Conservation (phyloP, 2,113 vertebrate species). For the Trinectes maculatus region DNA sequence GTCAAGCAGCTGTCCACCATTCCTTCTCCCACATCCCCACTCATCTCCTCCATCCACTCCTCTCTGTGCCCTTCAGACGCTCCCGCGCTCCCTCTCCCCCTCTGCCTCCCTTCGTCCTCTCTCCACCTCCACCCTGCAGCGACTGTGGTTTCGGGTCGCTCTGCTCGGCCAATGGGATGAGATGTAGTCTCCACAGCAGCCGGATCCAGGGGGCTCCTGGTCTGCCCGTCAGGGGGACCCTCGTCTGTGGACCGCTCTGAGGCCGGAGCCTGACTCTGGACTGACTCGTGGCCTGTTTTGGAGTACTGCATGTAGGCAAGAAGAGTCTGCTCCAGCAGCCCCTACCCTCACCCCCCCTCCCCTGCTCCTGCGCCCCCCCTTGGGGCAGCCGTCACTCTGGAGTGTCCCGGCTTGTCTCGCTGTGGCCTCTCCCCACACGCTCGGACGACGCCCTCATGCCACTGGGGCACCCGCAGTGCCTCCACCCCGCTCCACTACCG, state of each 20-base stretch:
- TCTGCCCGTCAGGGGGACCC: constrained; percentile 69
- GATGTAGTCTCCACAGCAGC: constrained; percentile 80
- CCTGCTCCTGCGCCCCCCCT: constrained; percentile 54
- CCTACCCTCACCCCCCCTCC: constrained; percentile 66
- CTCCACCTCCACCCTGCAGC: constrained; percentile 55
- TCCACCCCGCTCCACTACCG: constrained; percentile 77
- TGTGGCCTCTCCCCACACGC: constrained; percentile 81
- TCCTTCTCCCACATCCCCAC: constrained; percentile 30
- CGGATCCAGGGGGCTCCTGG: constrained; percentile 81
- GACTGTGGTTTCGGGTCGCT: constrained; percentile 74
- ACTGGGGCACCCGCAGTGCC: constrained; percentile 78
- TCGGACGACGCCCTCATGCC: constrained; percentile 82
- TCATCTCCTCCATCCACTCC: constrained; percentile 48
- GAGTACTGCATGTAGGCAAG: constrained; percentile 76
- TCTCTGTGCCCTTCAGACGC: constrained; percentile 80
- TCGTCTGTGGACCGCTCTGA: constrained; percentile 57
- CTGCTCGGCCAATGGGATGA: constrained; percentile 78
- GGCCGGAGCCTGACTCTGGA: constrained; percentile 70
- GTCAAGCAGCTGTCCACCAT: constrained; percentile 33
- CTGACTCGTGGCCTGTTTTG: constrained; percentile 66
- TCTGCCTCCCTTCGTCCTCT: constrained; percentile 65
- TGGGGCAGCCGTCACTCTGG: constrained; percentile 81
- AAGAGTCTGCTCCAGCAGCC: constrained; percentile 64
- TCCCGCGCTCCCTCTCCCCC: constrained; percentile 42
- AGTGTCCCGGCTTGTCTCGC: constrained; percentile 80